Evolutionary conservation across 2,888 invertebrate genomes (phyloP), one percentile per base, ranked within the genome.

Genomic region (Philaethria dido): DNA sequence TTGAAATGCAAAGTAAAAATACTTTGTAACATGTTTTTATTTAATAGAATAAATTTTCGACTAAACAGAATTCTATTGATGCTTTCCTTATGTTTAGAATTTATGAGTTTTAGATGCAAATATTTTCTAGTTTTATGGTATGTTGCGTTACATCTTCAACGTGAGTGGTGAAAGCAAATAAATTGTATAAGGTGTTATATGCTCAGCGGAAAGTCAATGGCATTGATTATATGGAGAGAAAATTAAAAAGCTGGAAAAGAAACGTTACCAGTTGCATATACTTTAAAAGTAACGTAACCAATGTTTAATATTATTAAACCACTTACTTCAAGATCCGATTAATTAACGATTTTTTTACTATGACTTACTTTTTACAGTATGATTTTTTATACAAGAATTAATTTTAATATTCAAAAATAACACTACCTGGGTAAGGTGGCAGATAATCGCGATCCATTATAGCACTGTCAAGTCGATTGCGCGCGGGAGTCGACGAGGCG

Each of bases 91-190:
- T 25, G 6, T 8, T 25, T 9, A 22, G 18, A 33, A 16, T 52
- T 52, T 29, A 52, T 29, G 29, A 52, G 4, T 6, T 11, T 61
- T 9, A 60, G 36, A 57, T 59, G 16, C 50, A 59, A 63, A 67
- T 59, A 59, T 65, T 20, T 50, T 57, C 52, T 20, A 47, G 50
- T 52, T 50, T 50, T 55, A 63, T 13, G 50, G 39, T 81, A 76
- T 69, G 77, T 85, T 84, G 80, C 81, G 78, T 81, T 74, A 82
- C 81, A 84, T 85, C 83, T 80, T 81, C 79, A 48, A 73, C 74
- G 69, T 64, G 72, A 71, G 62, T 65, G 80, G 91, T 86, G 90
- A 91, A 91, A 90, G 90, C 84, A 82, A 84, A 86, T 79, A 86
- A 85, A 87, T 87, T 80, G 80, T 83, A 81, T 77, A 83, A 83